A percentile compares a stretch with the other conserved stretches of the same genome.
These are phyloP conservation scores for Dolichopus griseipennis DNA, from an alignment of 2,888 invertebrate species.

Conservation along the genomic window DNA sequence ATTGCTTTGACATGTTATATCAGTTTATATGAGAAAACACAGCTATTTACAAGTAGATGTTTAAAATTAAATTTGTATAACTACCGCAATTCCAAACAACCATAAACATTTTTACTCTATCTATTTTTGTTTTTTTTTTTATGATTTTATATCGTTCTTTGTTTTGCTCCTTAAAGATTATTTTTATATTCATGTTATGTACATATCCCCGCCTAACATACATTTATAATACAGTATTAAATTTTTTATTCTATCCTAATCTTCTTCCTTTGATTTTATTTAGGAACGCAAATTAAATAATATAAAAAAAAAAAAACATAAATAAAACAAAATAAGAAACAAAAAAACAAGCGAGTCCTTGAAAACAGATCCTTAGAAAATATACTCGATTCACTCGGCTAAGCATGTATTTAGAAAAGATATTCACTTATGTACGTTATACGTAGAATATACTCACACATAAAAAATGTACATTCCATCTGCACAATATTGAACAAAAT, in stretches of 20 bases:
- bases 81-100: no score
- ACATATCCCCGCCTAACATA: background rate
- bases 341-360: background rate
- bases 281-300: constrained; percentile 3
- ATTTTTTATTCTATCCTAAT: background rate
- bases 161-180: background rate
- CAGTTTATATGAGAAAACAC: no score
- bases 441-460: no score
- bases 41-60: no score
- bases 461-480: no score
- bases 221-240: background rate
- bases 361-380: background rate
- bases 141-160: background rate
- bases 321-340: no score
- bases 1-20: no score
- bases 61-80: no score
- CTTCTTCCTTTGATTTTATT: constrained; percentile 4
- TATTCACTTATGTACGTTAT: no score
- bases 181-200: constrained; percentile 4
- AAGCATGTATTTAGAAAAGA: background rate
- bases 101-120: no score
- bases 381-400: background rate
- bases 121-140: no score
- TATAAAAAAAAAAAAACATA: background rate
- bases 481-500: no score